phyloP scores from a whole-genome alignment of 2,888 invertebrate species.

The Lycocerus yunnanus region DNA sequence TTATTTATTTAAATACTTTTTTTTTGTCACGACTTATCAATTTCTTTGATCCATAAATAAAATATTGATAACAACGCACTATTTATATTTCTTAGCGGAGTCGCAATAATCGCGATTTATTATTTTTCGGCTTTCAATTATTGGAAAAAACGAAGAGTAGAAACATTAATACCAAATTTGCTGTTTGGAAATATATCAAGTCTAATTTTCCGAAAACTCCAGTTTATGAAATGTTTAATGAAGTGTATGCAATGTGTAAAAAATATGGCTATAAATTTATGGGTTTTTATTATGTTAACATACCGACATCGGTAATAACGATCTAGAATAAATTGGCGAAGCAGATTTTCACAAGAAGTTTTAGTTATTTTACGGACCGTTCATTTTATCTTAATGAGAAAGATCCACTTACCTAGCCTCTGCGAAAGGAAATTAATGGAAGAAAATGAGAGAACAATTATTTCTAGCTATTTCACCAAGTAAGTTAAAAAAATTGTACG shows the following conservation, averaged over 20 bases:
- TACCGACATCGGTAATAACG: conserved; percentile 31
- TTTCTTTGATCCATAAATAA: too few relatives aligned
- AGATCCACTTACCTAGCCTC: conserved; percentile 51
- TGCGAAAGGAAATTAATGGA: conserved; percentile 56
- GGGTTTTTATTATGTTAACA: conserved; percentile 18
- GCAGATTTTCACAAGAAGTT: conserved; percentile 52
- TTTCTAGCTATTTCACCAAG: conserved; percentile 59
- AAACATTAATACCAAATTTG: too few relatives aligned
- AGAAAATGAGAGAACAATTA: conserved; percentile 55
- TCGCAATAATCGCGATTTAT: too few relatives aligned
- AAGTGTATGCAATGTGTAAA: conserved; percentile 4
- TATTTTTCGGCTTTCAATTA: too few relatives aligned
- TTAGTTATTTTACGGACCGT: conserved; percentile 54
- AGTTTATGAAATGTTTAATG: too few relatives aligned
- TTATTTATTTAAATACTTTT: too few relatives aligned
- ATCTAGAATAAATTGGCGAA: conserved; percentile 54
- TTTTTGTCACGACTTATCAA: too few relatives aligned
- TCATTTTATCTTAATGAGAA: conserved; percentile 51
- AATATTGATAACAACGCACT: too few relatives aligned
- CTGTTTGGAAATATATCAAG: too few relatives aligned
- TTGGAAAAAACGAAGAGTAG: too few relatives aligned
- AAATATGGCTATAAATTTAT: conserved; percentile 7
- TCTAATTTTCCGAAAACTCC: too few relatives aligned
- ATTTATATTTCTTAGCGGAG: too few relatives aligned
- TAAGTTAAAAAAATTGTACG: conserved; percentile 58